These are phyloP conservation scores for Lepisosteus osseus DNA, from an alignment of 2,113 vertebrate genomes.

Conservation along the genomic window DNA sequence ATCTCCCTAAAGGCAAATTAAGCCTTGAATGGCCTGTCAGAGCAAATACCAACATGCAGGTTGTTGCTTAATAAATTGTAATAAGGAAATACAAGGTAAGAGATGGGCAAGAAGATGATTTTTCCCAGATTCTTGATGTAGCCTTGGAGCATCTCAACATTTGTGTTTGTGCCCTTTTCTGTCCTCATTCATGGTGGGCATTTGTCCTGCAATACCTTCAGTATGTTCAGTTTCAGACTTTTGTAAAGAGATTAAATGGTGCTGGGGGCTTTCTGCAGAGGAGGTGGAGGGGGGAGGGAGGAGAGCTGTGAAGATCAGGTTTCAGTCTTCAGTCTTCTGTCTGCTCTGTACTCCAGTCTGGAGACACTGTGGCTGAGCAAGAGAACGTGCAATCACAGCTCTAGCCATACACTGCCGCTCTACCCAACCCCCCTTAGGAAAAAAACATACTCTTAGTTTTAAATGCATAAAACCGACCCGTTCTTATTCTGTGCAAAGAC, in stretches of 20 bases:
- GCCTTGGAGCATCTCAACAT: no score
- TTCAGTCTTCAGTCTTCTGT: constrained; percentile 11
- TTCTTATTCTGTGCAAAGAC: no score
- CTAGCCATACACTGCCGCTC: no score
- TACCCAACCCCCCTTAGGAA: no score
- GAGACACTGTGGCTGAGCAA: not conserved
- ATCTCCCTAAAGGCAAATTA: not conserved
- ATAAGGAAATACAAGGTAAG: not conserved
- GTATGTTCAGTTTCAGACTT: not conserved
- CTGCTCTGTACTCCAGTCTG: constrained; percentile 5
- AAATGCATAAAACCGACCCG: no score
- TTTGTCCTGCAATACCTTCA: not conserved
- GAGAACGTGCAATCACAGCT: no score
- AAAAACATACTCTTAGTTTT: no score
- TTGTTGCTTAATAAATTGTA: not conserved
- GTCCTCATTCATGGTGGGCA: not conserved
- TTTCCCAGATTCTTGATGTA: no score
- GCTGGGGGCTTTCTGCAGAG: constrained; percentile 10
- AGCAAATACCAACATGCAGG: not conserved
- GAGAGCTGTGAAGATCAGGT: constrained; percentile 21
- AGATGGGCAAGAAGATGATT: not conserved
- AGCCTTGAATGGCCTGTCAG: not conserved
- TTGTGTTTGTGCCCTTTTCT: not conserved
- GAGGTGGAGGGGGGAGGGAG: constrained; percentile 15
- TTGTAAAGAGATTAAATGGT: not conserved